Conservation (phyloP, 92 coral and sea anemone species). For the Pocillopora meandrina region DNA sequence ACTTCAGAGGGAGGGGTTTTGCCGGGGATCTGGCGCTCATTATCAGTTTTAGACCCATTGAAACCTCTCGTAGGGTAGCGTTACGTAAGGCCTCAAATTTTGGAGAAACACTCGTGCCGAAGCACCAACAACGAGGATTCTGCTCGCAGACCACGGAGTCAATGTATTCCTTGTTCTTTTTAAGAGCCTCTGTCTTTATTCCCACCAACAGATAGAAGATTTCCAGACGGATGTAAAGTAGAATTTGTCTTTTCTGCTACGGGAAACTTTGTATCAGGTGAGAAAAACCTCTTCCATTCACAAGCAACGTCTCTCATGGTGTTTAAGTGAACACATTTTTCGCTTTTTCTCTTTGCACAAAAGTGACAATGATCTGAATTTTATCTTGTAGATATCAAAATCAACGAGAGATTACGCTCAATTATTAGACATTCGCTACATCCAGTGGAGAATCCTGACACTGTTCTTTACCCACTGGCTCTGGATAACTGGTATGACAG, state of each 20-base stretch:
- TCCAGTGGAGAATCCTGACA: constrained; percentile 91
- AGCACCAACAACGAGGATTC: too few species aligned
- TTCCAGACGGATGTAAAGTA: constrained; percentile 87
- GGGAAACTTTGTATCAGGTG: constrained; percentile 85
- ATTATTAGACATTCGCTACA: constrained; percentile 78
- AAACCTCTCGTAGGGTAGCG: too few species aligned
- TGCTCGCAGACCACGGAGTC: too few species aligned
- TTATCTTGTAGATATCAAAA: constrained; percentile 62
- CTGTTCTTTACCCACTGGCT: constrained; percentile 67
- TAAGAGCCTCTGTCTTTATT: background rate
- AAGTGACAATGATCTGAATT: background rate
- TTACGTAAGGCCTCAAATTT: too few species aligned
- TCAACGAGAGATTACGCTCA: constrained; percentile 78
- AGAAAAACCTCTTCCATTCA: background rate
- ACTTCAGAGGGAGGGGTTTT: too few species aligned
- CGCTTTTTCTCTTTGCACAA: background rate
- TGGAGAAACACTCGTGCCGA: too few species aligned
- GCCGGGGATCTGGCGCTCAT: too few species aligned
- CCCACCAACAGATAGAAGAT: constrained; percentile 70
- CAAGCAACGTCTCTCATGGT: background rate
- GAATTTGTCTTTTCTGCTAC: constrained; percentile 92
- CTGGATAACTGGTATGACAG: constrained; percentile 60
- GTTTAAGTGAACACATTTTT: background rate
- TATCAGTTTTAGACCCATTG: too few species aligned
- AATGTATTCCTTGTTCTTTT: background rate